Evolutionary conservation across 2,113 vertebrate species (phyloP).

Genomic region (Nothocercus julius): DNA sequence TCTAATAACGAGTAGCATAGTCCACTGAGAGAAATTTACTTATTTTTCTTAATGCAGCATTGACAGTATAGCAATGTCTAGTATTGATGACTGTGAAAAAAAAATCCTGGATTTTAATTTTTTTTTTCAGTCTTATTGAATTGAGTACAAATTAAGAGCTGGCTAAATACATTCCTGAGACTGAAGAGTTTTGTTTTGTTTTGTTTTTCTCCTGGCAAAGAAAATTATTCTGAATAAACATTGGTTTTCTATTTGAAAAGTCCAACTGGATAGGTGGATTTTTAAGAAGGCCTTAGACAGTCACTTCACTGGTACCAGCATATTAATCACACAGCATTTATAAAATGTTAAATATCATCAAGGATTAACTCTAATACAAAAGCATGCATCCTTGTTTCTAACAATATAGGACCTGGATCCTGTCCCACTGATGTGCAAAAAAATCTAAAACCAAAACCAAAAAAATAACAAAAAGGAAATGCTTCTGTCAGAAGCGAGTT

Average conservation of each 20-base stretch:
- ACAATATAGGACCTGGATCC: neutral
- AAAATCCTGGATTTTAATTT: neutral
- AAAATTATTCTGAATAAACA: neutral
- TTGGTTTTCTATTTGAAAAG: neutral
- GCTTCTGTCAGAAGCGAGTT: neutral
- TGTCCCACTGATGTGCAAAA: rapidly evolving
- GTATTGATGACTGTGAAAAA: neutral
- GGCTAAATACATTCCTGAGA: neutral
- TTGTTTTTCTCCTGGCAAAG: neutral
- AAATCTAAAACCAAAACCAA: no score
- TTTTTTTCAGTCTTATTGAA: neutral
- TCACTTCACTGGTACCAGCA: neutral
- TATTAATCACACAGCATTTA: neutral
- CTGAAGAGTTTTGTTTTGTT: neutral
- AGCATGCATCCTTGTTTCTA: neutral
- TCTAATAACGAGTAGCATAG: neutral
- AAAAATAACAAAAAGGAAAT: no score
- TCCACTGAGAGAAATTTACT: neutral
- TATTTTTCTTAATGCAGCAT: neutral
- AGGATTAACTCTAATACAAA: neutral
- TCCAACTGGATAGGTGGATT: neutral
- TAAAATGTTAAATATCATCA: neutral
- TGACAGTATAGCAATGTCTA: neutral
- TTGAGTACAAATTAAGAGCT: neutral
- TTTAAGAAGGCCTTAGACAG: neutral